Conservation (phyloP, 2,888 invertebrate species). For the Andrena minutula region DNA sequence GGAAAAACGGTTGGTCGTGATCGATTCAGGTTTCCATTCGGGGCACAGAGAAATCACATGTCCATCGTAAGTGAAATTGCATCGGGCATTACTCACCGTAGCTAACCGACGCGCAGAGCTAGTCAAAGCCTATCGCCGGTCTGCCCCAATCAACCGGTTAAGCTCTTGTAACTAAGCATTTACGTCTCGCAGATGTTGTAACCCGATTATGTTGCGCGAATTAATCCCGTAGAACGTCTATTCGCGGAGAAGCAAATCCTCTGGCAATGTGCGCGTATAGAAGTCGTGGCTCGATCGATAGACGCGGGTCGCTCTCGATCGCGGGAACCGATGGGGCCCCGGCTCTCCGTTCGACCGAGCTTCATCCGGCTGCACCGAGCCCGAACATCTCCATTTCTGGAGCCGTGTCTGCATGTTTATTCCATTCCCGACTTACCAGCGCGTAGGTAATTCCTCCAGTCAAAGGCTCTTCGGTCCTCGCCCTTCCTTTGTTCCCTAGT, state of each 20-base stretch:
- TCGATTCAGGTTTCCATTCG: background rate
- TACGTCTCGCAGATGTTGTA: slow-evolving; percentile 54
- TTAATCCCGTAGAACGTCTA: slow-evolving; percentile 57
- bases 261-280: slow-evolving; percentile 7
- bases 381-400: slow-evolving; percentile 2
- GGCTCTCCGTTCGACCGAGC: slow-evolving; percentile 7
- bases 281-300: slow-evolving; percentile 44
- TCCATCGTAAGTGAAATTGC: slow-evolving; percentile 13
- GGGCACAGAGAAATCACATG: slow-evolving; percentile 14
- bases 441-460: slow-evolving; percentile 5
- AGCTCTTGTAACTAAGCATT: slow-evolving; percentile 63
- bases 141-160: slow-evolving; percentile 48
- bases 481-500: slow-evolving; percentile 13
- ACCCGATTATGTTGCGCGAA: slow-evolving; percentile 55
- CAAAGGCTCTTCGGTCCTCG: slow-evolving; percentile 1
- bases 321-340: background rate
- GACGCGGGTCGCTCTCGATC: slow-evolving; percentile 7
- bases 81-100: slow-evolving; percentile 9
- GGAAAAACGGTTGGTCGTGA: background rate
- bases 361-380: background rate
- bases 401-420: background rate
- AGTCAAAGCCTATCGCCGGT: slow-evolving; percentile 42
- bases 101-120: slow-evolving; percentile 11
- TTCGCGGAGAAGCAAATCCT: slow-evolving; percentile 51
- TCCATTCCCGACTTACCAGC: slow-evolving; percentile 10